Evolutionary conservation across 2,888 invertebrate genomes (phyloP).

Genomic region (Pyrrhia umbra): DNA sequence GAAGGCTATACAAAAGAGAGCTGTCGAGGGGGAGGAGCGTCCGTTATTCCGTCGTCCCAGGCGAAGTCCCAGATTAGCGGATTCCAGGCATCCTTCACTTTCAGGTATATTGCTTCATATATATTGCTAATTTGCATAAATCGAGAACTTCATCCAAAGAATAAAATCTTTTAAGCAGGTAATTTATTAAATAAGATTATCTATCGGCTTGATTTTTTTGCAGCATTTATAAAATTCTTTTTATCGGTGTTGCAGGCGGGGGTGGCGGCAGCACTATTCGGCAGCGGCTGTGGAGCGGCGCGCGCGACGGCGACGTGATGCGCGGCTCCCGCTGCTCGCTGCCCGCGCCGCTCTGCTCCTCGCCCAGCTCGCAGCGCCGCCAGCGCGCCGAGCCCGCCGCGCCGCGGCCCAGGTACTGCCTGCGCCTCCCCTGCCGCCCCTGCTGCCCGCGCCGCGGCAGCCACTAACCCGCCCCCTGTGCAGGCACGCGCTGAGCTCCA

Average conservation of each 20-base stretch:
- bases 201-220: too few species aligned
- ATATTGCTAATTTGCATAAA: constrained; percentile 67
- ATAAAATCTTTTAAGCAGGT: neutral
- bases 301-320: constrained; percentile 63
- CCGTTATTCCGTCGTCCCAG: constrained; percentile 96
- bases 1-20: constrained; percentile 94
- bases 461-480: constrained; percentile 25
- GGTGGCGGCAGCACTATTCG: constrained; percentile 67
- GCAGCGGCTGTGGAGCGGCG: constrained; percentile 79
- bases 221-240: neutral
- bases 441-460: constrained; percentile 13
- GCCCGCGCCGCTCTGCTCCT: constrained; percentile 55
- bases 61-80: constrained; percentile 94
- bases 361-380: constrained; percentile 59
- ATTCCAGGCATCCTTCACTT: constrained; percentile 94
- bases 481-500: constrained; percentile 91
- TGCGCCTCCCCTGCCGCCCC: neutral
- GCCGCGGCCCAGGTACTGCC: neutral
- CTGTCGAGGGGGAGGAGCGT: constrained; percentile 93
- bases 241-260: constrained; percentile 47
- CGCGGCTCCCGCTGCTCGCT: constrained; percentile 78
- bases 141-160: too few species aligned
- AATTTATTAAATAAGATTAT: too few species aligned
- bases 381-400: constrained; percentile 21
- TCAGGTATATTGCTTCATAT: constrained; percentile 91